Evolutionary conservation across 2,113 vertebrate genomes (phyloP).

Genomic region (Heterochromis multidens): DNA sequence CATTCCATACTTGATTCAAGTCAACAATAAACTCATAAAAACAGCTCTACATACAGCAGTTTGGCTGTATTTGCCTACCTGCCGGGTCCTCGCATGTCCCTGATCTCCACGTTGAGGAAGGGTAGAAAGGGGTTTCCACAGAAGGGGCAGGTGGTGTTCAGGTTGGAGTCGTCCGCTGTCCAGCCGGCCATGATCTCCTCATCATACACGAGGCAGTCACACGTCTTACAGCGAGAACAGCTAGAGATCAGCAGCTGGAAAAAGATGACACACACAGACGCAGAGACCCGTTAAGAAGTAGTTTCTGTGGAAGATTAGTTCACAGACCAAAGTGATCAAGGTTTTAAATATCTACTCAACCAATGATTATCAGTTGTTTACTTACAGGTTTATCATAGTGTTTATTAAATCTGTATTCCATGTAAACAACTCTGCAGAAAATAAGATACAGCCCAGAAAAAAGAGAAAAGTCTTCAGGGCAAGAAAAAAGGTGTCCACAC

Average conservation of each 20-base stretch:
- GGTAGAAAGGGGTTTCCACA: constrained; percentile 94
- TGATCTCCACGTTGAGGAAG: constrained; percentile 91
- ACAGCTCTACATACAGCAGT: background rate
- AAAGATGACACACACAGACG: background rate
- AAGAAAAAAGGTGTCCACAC: too few relatives aligned
- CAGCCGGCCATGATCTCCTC: constrained; percentile 99
- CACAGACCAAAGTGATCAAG: too few relatives aligned
- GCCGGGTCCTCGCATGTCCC: constrained; percentile 87
- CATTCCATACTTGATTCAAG: too few relatives aligned
- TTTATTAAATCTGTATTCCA: too few relatives aligned
- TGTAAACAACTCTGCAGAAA: too few relatives aligned
- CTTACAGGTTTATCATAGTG: too few relatives aligned
- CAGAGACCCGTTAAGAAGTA: background rate
- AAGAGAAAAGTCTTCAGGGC: too few relatives aligned
- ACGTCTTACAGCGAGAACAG: constrained; percentile 94
- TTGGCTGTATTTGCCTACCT: constrained; percentile 74
- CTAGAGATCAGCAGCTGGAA: constrained; percentile 93
- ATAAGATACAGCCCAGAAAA: too few relatives aligned
- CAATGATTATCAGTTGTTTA: too few relatives aligned
- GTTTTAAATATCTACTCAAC: too few relatives aligned
- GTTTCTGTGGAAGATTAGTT: background rate
- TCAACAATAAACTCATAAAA: background rate
- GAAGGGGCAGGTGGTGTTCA: constrained; percentile 96
- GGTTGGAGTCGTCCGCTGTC: constrained; percentile 97
- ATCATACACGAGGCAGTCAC: constrained; percentile 94